A percentile compares a stretch with the other conserved stretches of the same genome.
These are phyloP conservation scores for Portunus trituberculatus DNA, from an alignment of 1,140 invertebrate genomes.

Conservation along the genomic window DNA sequence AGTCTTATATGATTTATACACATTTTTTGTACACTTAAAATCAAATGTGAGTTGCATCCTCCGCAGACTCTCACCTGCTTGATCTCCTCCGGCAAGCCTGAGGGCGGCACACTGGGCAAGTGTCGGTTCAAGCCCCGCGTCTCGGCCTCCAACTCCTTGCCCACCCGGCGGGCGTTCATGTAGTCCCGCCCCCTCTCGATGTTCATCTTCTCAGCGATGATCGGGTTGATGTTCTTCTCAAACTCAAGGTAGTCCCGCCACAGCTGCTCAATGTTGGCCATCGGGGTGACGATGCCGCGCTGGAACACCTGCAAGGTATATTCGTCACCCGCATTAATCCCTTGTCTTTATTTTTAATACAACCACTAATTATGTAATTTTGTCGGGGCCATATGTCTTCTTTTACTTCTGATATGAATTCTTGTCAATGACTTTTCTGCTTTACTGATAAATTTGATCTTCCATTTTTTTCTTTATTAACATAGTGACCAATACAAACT, in stretches of 20 bases:
- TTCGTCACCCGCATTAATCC: not conserved
- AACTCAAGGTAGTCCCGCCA: conserved; percentile 99
- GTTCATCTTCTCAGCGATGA: conserved; percentile 97
- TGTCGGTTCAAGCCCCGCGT: conserved; percentile 97
- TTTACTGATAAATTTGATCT: no score
- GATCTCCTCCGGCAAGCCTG: conserved; percentile 93
- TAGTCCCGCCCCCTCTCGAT: conserved; percentile 96
- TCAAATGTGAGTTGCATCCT: no score
- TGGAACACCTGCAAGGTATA: conserved; percentile 89
- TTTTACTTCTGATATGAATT: no score
- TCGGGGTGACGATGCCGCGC: conserved; percentile 96
- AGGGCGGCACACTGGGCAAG: conserved; percentile 95
- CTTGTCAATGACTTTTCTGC: no score
- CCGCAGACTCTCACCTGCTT: conserved; percentile 87
- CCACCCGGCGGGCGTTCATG: conserved; percentile 98
- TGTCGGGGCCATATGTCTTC: no score
- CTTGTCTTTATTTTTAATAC: no score
- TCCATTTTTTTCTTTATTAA: no score
- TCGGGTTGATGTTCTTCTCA: conserved; percentile 97
- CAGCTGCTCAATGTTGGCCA: conserved; percentile 97
- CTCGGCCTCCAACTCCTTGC: conserved; percentile 97
- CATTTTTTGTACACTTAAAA: no score
- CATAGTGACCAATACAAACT: no score
- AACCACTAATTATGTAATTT: no score
- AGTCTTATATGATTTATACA: no score